A percentile compares a stretch with the other conserved stretches of the same genome.
Conservation (phyloP, 2,888 invertebrate species). For the Cephus pygmeus region DNA sequence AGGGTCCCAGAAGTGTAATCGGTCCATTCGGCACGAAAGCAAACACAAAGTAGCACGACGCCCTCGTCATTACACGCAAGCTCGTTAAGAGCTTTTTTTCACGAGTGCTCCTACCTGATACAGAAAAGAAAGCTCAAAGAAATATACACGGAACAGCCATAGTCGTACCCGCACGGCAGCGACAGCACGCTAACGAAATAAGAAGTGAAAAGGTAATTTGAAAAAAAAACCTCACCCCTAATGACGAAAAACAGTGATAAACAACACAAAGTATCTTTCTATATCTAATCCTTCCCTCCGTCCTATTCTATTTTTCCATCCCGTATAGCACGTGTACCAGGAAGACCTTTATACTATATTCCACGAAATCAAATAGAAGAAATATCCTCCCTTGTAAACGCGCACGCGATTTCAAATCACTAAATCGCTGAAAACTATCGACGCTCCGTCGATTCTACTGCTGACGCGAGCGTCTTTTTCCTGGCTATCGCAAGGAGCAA, state of each 20-base stretch:
- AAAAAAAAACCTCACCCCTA: not conserved
- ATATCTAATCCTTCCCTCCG: not conserved
- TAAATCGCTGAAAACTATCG: not conserved
- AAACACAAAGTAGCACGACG: not conserved
- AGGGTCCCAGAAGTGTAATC: not conserved
- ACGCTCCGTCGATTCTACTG: not conserved
- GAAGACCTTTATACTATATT: not conserved
- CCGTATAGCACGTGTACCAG: not conserved
- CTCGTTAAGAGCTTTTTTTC: not conserved
- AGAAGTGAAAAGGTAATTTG: not conserved
- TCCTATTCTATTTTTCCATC: not conserved
- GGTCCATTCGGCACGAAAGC: not conserved
- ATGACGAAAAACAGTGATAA: not conserved
- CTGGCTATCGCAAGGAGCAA: not conserved
- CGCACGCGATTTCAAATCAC: not conserved
- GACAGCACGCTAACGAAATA: not conserved
- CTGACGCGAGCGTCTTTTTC: not conserved
- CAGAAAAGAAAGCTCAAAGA: not conserved
- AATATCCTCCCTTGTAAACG: not conserved
- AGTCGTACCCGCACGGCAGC: not conserved
- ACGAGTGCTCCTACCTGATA: not conserved
- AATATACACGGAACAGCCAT: not conserved
- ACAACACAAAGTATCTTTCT: not conserved
- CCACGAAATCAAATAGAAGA: not conserved
- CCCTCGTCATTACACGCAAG: not conserved